Conservation (phyloP, 2,888 invertebrate species). For the Rhagonycha fulva region DNA sequence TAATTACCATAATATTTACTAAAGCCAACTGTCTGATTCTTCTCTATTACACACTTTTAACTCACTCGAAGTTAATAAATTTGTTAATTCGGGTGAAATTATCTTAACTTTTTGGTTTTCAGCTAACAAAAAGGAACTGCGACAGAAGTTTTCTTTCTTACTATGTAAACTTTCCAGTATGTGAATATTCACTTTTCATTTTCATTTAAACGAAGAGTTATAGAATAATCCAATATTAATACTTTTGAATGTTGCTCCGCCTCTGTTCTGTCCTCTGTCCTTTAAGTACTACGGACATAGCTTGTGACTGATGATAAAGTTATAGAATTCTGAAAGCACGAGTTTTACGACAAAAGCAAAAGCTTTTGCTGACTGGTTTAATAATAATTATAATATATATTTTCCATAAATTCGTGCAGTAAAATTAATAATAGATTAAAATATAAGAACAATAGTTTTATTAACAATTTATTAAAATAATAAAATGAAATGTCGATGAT, state of each 20-base stretch:
- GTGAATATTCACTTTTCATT: too few relatives aligned
- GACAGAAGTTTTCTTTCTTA: too few relatives aligned
- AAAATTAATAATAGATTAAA: constrained; percentile 15
- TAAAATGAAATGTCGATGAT: background rate
- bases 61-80: background rate
- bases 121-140: too few relatives aligned
- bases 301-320: background rate
- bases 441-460: constrained; percentile 8
- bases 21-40: constrained; percentile 43
- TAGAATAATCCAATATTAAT: too few relatives aligned
- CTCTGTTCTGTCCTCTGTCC: too few relatives aligned
- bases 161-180: too few relatives aligned
- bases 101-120: background rate
- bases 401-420: background rate
- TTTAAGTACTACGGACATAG: background rate
- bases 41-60: constrained; percentile 35
- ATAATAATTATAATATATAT: background rate
- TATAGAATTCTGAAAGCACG: background rate
- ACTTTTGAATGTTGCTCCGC: too few relatives aligned
- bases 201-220: too few relatives aligned
- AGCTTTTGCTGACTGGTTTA: background rate
- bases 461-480: background rate
- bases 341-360: too few relatives aligned
- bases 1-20: constrained; percentile 46
- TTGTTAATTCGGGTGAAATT: background rate